Percentiles rank a stretch among this genome's conserved stretches.
Conservation (phyloP, 23 tunicate species). For the Halocynthia roretzi region DNA sequence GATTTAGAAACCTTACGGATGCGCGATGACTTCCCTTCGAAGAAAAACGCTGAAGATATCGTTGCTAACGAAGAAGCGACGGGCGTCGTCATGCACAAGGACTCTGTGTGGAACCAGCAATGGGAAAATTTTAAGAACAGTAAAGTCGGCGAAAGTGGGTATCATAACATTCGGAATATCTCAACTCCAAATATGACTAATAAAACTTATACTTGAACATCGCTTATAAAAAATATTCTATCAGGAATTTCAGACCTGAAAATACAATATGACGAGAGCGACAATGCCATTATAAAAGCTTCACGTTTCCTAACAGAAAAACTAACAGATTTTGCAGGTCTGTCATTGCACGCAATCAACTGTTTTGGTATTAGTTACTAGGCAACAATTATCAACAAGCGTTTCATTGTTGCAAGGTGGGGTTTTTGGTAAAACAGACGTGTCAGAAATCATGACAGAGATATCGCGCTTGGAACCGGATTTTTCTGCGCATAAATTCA, state of each 20-base stretch:
- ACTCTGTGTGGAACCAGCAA: slow-evolving; percentile 90
- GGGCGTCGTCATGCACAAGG: slow-evolving; percentile 86
- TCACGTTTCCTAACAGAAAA: slow-evolving; percentile 72
- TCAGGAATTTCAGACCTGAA: slow-evolving; percentile 76
- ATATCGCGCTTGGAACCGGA: slow-evolving; percentile 64
- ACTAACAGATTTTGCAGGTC: slow-evolving; percentile 68
- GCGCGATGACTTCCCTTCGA: slow-evolving; percentile 11
- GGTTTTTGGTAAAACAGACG: slow-evolving; percentile 78
- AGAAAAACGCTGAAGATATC: slow-evolving; percentile 25
- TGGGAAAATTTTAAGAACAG: slow-evolving; percentile 90
- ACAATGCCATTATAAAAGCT: slow-evolving; percentile 64
- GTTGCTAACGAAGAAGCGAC: slow-evolving; percentile 79
- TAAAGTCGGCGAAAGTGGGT: slow-evolving; percentile 86
- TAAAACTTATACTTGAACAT: not conserved
- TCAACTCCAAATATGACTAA: not conserved
- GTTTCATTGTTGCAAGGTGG: slow-evolving; percentile 40
- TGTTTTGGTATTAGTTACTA: not conserved
- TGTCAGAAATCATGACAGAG: slow-evolving; percentile 85
- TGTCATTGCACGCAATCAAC: not conserved
- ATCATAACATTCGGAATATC: not conserved
- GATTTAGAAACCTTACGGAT: slow-evolving; percentile 7
- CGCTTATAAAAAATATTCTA: not conserved
- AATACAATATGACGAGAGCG: slow-evolving; percentile 92
- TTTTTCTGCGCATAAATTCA: slow-evolving; percentile 61
- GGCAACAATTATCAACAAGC: too few species aligned